Conservation (phyloP, 37 sponge, comb jelly and placozoan species). For the Diacarnus erythraeanus region DNA sequence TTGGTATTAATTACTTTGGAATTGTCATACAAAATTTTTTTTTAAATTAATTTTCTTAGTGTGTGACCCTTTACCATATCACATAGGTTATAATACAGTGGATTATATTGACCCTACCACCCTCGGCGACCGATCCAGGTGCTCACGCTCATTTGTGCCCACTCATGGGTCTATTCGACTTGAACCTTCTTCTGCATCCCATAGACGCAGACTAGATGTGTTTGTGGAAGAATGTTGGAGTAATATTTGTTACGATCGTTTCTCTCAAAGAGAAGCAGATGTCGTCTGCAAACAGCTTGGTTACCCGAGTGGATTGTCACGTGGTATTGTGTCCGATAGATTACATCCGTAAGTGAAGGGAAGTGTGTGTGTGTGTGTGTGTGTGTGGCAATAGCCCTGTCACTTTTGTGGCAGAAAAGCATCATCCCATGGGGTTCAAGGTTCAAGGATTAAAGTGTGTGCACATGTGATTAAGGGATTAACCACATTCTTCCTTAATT, state of each 20-base stretch:
- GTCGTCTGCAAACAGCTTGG: constrained; percentile 40
- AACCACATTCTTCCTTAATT: no score
- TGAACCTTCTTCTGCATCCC: neutral
- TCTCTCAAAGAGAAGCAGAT: constrained; percentile 19
- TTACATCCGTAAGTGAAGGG: no score
- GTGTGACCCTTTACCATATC: constrained; percentile 16
- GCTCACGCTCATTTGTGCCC: neutral
- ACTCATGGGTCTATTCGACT: constrained; percentile 2
- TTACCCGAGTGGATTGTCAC: neutral
- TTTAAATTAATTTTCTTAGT: no score
- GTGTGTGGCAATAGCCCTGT: no score
- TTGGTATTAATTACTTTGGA: no score
- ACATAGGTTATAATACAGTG: neutral
- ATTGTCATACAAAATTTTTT: no score
- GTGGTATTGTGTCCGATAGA: neutral
- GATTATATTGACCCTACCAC: neutral
- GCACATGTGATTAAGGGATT: no score
- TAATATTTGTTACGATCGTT: constrained; percentile 11
- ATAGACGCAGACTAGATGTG: neutral
- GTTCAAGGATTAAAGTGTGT: no score
- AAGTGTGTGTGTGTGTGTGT: no score
- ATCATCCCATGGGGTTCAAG: no score
- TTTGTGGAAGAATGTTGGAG: constrained; percentile 9
- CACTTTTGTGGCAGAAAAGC: no score
- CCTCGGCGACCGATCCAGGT: neutral